phyloP scores from a whole-genome alignment of 2,113 vertebrate species.

The Hymenochirus boettgeri region DNA sequence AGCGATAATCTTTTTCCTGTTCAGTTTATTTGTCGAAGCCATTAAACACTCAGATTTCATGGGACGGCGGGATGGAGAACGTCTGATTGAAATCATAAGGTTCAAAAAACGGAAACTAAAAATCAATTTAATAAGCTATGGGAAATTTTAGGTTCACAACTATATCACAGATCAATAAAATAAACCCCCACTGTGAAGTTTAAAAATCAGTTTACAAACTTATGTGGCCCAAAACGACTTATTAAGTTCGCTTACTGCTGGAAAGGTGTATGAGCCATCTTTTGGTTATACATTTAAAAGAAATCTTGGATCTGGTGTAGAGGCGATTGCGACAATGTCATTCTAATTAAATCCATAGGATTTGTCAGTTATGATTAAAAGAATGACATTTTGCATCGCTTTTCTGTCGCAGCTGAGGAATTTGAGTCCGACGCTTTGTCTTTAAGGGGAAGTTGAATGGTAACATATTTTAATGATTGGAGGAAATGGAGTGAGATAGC shows the following conservation, averaged over 20 bases:
- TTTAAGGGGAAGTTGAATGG: too few relatives aligned
- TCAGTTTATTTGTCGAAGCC: conserved; percentile 70
- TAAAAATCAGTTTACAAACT: conserved; percentile 79
- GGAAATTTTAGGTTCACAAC: conserved; percentile 78
- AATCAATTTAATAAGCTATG: conserved; percentile 83
- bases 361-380: background rate
- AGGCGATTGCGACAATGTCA: conserved; percentile 76
- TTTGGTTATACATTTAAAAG: conserved; percentile 71
- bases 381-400: background rate
- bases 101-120: conserved; percentile 83
- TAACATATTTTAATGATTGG: too few relatives aligned
- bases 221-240: conserved; percentile 68
- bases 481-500: too few relatives aligned
- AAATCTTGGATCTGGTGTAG: conserved; percentile 78
- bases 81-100: conserved; percentile 83
- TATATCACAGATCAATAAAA: conserved; percentile 76
- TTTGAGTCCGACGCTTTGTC: too few relatives aligned
- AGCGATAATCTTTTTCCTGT: conserved; percentile 64
- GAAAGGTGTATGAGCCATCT: conserved; percentile 76
- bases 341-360: conserved; percentile 74
- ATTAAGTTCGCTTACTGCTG: conserved; percentile 77
- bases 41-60: conserved; percentile 79
- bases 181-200: conserved; percentile 74
- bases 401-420: too few relatives aligned
- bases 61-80: conserved; percentile 74